phyloP scores from a whole-genome alignment of 64 coral and sea anemone species.

The Pocillopora verrucosa region DNA sequence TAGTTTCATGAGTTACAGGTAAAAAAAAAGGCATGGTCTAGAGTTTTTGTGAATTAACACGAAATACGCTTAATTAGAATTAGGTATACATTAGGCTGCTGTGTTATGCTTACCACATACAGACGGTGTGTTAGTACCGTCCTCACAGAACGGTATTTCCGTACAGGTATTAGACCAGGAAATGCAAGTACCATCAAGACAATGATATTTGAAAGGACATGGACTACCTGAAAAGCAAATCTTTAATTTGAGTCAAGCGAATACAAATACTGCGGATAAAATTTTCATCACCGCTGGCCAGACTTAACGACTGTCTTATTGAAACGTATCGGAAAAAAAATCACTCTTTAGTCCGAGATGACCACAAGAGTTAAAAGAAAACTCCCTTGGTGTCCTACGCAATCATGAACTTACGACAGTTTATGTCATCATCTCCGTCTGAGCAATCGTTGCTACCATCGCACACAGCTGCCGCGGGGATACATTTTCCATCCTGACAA shows the following conservation, averaged over 20 bases:
- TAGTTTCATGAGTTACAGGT: too few relatives aligned
- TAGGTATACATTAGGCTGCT: background rate
- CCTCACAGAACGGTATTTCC: background rate
- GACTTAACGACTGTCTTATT: too few relatives aligned
- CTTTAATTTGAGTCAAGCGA: background rate
- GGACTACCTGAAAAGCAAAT: conserved; percentile 8
- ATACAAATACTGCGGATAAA: background rate
- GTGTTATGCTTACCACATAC: background rate
- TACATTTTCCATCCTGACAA: conserved; percentile 22
- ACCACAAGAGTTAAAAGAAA: too few relatives aligned
- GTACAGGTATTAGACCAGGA: background rate
- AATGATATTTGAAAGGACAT: background rate
- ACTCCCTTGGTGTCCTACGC: background rate
- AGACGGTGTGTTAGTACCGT: background rate
- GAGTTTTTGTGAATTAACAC: too few relatives aligned
- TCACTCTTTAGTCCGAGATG: too few relatives aligned
- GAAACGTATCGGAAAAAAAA: too few relatives aligned
- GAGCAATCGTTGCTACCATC: background rate
- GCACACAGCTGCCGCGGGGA: conserved; percentile 4
- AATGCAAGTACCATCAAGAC: conserved; percentile 17
- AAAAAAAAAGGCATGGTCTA: too few relatives aligned
- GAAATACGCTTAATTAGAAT: too few relatives aligned
- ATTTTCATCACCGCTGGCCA: too few relatives aligned
- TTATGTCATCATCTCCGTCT: conserved; percentile 42
- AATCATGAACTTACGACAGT: conserved; percentile 23